Percentiles rank a stretch among this genome's conserved stretches.
phyloP scores from a whole-genome alignment of 2,113 vertebrate genomes.

The Amblyornis subalaris region DNA sequence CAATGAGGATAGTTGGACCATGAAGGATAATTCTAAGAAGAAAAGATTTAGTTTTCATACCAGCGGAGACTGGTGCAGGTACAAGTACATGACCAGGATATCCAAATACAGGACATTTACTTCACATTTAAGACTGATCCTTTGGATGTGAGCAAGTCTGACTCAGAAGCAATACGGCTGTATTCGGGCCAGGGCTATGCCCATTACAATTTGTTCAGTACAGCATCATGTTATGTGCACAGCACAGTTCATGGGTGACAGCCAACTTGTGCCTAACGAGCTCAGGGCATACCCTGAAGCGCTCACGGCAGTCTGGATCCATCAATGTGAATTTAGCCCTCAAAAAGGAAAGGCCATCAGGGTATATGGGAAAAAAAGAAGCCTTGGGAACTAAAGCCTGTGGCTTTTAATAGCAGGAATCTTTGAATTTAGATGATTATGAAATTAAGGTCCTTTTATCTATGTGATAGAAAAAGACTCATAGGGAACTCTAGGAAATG shows the following conservation, averaged over 20 bases:
- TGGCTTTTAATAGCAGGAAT: neutral
- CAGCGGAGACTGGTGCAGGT: neutral
- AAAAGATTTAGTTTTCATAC: neutral
- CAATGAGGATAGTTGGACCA: neutral
- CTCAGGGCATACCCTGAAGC: neutral
- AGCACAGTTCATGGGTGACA: neutral
- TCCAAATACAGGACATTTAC: neutral
- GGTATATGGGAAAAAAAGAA: neutral
- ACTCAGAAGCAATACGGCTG: neutral
- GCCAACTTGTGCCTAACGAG: rapidly evolving
- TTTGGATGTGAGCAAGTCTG: neutral
- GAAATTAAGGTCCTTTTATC: neutral
- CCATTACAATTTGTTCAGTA: rapidly evolving
- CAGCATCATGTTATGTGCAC: rapidly evolving
- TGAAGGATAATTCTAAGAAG: neutral
- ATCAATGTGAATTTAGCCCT: neutral
- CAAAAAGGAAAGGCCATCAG: neutral
- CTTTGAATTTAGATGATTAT: neutral
- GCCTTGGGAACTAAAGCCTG: neutral
- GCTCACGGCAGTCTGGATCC: neutral
- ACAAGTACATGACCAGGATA: neutral
- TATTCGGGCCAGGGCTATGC: neutral
- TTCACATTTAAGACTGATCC: neutral
- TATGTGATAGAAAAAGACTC: neutral
- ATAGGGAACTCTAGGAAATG: neutral